Conservation (phyloP, 2,888 invertebrate species). For the Hypercompe scribonia region DNA sequence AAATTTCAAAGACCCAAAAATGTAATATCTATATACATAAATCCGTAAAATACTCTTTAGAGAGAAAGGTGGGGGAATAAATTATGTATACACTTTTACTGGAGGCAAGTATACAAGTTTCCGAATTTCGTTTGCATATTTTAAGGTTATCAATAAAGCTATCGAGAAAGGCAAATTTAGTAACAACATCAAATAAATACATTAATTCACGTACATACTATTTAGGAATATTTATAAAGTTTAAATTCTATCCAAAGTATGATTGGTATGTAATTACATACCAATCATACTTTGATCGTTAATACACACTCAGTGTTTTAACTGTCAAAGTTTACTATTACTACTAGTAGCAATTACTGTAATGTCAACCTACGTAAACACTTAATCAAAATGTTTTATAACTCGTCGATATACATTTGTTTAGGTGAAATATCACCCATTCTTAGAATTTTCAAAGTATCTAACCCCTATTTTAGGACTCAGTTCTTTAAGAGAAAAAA, state of each 20-base stretch:
- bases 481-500: neutral
- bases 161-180: constrained; percentile 8
- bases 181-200: constrained; percentile 1
- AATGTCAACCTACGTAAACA: neutral
- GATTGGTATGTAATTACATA: constrained; percentile 6
- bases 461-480: neutral
- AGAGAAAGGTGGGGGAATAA: constrained; percentile 3
- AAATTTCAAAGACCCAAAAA: neutral
- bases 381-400: constrained; percentile 30
- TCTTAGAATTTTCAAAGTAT: neutral
- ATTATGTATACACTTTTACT: constrained; percentile 14
- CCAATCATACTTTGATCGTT: constrained; percentile 7
- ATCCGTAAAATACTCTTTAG: constrained; percentile 13
- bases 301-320: constrained; percentile 4
- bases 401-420: constrained; percentile 23
- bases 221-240: neutral
- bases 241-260: neutral
- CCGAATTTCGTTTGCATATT: constrained; percentile 13
- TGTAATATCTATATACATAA: neutral
- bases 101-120: constrained; percentile 13
- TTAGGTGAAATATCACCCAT: constrained; percentile 4
- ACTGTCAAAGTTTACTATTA: constrained; percentile 14
- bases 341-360: neutral
- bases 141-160: constrained; percentile 6
- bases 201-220: neutral